Evolutionary conservation across 2,888 invertebrate species (phyloP).

Genomic region (Craniophora ligustri): DNA sequence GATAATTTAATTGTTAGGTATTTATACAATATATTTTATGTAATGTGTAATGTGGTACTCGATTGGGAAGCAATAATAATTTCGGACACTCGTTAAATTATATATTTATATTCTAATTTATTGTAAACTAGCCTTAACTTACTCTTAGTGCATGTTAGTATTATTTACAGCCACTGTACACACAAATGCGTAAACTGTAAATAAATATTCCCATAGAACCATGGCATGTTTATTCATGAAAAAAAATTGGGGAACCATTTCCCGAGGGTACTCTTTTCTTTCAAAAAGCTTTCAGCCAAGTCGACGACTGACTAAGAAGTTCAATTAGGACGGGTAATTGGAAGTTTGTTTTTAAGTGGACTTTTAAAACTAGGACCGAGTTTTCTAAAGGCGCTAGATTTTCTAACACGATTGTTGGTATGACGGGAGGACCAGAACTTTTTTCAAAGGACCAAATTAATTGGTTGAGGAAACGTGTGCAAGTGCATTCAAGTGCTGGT

Average conservation of each 20-base stretch:
- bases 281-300: constrained; percentile 29
- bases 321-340: constrained; percentile 43
- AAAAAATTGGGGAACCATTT: constrained; percentile 22
- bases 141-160: no score
- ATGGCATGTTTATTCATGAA: constrained; percentile 10
- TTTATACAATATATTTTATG: no score
- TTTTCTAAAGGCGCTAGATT: constrained; percentile 37
- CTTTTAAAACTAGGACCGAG: constrained; percentile 28
- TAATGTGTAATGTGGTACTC: no score
- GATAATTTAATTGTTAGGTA: no score
- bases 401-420: constrained; percentile 18
- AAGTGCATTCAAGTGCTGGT: neutral
- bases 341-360: constrained; percentile 46
- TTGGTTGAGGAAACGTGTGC: neutral
- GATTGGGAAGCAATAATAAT: no score
- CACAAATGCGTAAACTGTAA: neutral
- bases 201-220: neutral
- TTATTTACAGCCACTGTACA: neutral
- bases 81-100: no score
- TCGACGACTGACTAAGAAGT: constrained; percentile 28
- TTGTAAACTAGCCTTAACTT: no score
- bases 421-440: constrained; percentile 12
- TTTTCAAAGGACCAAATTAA: constrained; percentile 6
- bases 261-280: constrained; percentile 12
- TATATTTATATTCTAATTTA: no score